Conservation (phyloP, 2,113 vertebrate genomes). For the Zosterops hypoxanthus region DNA sequence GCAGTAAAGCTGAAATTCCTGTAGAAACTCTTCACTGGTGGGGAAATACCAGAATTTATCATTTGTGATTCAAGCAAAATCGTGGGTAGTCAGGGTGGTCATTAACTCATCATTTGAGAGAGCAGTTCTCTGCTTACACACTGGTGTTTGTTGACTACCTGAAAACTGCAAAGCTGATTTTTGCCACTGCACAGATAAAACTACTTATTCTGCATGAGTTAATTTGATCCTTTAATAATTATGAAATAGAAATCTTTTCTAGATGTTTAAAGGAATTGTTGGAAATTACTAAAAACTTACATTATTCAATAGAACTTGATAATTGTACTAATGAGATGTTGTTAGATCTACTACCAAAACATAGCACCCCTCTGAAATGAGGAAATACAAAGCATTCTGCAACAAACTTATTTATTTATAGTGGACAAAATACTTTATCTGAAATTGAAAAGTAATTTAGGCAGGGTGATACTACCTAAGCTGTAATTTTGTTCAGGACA, state of each 20-base stretch:
- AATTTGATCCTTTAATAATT: neutral
- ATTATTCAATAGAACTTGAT: neutral
- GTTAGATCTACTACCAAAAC: neutral
- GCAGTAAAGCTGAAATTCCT: neutral
- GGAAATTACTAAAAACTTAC: neutral
- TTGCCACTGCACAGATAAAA: neutral
- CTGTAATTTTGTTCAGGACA: neutral
- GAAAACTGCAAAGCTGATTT: neutral
- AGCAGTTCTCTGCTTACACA: neutral
- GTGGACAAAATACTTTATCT: neutral
- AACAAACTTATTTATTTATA: neutral
- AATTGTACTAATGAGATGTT: neutral
- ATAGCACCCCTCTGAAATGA: neutral
- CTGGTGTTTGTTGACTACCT: neutral
- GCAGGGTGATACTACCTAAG: neutral
- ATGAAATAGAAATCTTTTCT: neutral
- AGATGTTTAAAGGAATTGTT: neutral
- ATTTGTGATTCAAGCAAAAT: neutral
- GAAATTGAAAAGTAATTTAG: neutral
- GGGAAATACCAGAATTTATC: neutral
- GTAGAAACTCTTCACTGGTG: neutral
- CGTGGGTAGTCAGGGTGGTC: neutral
- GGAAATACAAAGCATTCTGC: neutral
- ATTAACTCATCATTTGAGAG: neutral
- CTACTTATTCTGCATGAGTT: neutral